These are phyloP conservation scores for Urosaurus nigricauda DNA, from an alignment of 2,797 vertebrate genomes.

Conservation along the genomic window DNA sequence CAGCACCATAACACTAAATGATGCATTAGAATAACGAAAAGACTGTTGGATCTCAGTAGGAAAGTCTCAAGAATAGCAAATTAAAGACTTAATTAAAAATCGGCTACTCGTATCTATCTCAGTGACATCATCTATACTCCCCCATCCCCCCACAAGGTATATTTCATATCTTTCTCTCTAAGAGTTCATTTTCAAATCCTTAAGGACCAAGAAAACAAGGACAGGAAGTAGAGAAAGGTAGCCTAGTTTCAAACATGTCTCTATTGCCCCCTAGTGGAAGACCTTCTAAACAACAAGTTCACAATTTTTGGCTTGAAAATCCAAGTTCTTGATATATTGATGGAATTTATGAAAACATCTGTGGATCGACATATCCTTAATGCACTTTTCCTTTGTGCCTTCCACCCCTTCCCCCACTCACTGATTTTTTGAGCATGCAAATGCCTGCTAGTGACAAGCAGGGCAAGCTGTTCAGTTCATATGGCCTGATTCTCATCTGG, in stretches of 20 bases:
- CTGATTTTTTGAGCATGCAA: background rate
- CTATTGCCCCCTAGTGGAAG: slow-evolving; percentile 72
- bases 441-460: background rate
- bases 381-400: background rate
- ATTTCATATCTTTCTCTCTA: background rate
- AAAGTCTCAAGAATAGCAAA: background rate
- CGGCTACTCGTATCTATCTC: background rate
- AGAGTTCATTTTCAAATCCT: slow-evolving; percentile 34
- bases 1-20: background rate
- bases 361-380: background rate
- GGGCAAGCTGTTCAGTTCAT: background rate
- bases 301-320: background rate
- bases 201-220: background rate
- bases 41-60: background rate
- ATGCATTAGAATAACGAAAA: background rate
- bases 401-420: background rate
- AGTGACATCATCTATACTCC: background rate
- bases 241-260: slow-evolving; percentile 11
- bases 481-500: background rate
- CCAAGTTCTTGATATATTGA: background rate
- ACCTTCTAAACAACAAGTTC: slow-evolving; percentile 1
- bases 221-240: too few species aligned
- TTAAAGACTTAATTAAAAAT: background rate
- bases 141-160: background rate
- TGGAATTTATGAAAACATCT: slow-evolving; percentile 55